A percentile compares a stretch with the other conserved stretches of the same genome.
These are phyloP conservation scores for Himalopsyche japonica DNA, from an alignment of 2,888 invertebrate genomes.

Conservation along the genomic window DNA sequence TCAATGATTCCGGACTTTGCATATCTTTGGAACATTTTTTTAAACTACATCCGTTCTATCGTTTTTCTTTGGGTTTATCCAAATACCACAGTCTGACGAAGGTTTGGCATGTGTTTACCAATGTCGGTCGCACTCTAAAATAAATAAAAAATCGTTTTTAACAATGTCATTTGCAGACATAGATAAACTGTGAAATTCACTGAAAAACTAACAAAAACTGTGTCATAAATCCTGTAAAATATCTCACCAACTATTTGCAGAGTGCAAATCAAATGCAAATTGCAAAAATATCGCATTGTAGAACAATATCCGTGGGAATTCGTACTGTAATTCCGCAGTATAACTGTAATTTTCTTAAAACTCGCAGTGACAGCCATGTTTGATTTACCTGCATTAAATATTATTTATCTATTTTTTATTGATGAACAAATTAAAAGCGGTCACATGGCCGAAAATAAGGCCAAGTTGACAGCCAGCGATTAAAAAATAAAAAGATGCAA, in stretches of 20 bases:
- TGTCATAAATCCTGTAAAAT: not conserved
- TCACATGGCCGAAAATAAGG: not conserved
- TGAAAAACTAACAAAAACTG: not conserved
- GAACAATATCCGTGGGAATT: not conserved
- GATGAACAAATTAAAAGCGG: not conserved
- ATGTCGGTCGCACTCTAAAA: not conserved
- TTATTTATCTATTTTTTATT: not conserved
- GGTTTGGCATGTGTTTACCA: no score
- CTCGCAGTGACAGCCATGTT: not conserved
- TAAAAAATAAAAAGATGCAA: not conserved
- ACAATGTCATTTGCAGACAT: not conserved
- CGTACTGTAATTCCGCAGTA: not conserved
- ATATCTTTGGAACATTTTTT: no score
- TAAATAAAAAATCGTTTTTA: no score
- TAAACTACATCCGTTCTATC: no score
- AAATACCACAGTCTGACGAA: no score
- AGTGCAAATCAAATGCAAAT: not conserved
- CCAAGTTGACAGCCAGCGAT: not conserved
- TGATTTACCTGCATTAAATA: not conserved
- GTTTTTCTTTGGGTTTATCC: no score
- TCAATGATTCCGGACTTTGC: no score
- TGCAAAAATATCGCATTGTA: not conserved
- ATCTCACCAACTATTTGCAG: not conserved
- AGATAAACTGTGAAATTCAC: not conserved
- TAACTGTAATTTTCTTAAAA: not conserved